Evolutionary conservation across 2,113 vertebrate genomes (phyloP).

Genomic region (Callorhinus ursinus): DNA sequence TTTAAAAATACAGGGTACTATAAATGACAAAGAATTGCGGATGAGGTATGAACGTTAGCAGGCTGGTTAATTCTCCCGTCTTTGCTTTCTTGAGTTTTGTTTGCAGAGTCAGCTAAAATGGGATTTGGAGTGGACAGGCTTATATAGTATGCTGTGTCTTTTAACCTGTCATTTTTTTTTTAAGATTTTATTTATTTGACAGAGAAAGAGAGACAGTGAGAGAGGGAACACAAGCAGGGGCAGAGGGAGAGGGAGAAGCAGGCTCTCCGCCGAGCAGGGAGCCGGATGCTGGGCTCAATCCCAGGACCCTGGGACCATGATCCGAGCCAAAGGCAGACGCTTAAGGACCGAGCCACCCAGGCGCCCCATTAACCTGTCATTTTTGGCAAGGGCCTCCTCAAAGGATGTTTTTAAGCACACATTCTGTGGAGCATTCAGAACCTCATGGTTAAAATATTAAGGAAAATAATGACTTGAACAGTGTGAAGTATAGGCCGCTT

Average conservation of each 20-base stretch:
- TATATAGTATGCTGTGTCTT: not conserved
- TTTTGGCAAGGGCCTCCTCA: not conserved
- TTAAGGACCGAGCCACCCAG: no score
- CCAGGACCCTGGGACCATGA: no score
- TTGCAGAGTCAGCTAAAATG: not conserved
- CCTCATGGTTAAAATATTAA: not conserved
- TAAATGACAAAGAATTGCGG: not conserved
- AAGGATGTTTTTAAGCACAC: not conserved
- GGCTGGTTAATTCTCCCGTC: not conserved
- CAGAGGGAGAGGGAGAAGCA: no score
- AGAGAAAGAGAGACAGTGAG: no score
- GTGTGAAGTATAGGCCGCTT: not conserved
- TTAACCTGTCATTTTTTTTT: not conserved
- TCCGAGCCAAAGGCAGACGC: no score
- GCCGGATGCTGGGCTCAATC: no score
- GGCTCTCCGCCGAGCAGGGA: no score
- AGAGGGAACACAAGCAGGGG: no score
- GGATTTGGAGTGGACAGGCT: not conserved
- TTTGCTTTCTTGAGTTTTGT: not conserved
- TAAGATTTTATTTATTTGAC: no score
- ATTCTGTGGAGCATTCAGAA: not conserved
- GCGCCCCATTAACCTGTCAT: not conserved
- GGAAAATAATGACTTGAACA: not conserved
- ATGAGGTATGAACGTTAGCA: not conserved
- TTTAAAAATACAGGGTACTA: not conserved